Percentiles rank a stretch among this genome's conserved stretches.
phyloP scores from a whole-genome alignment of 2,113 vertebrate genomes.

The Ictidomys tridecemlineatus region DNA sequence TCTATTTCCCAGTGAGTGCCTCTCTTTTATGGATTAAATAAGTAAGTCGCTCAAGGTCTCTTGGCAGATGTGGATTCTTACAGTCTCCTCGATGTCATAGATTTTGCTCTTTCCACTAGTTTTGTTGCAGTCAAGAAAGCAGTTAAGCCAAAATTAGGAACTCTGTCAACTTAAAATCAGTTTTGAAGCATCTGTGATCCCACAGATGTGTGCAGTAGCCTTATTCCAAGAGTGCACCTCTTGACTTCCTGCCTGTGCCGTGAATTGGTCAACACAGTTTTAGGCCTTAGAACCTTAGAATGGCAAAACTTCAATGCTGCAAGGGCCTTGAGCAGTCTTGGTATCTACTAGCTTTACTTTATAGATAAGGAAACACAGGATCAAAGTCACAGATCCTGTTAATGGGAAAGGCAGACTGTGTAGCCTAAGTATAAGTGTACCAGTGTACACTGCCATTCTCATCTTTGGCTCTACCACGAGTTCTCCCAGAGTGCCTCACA shows the following conservation, averaged over 20 bases:
- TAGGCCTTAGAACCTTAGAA: neutral
- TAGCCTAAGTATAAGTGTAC: neutral
- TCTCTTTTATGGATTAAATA: neutral
- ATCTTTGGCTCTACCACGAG: neutral
- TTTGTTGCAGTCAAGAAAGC: neutral
- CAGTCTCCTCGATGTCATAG: neutral
- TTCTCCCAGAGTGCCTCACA: neutral
- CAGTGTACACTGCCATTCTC: neutral
- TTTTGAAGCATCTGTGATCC: neutral
- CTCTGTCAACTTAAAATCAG: neutral
- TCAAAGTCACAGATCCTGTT: neutral
- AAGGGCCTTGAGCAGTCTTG: neutral
- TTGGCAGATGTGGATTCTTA: neutral
- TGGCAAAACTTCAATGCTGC: neutral
- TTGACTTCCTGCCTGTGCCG: neutral
- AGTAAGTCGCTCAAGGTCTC: neutral
- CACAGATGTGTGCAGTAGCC: neutral
- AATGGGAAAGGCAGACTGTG: neutral
- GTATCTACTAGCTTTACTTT: neutral
- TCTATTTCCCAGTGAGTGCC: neutral
- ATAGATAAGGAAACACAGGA: neutral
- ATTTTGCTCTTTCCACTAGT: neutral
- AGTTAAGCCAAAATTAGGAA: slow-evolving; percentile 3
- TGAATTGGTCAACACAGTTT: neutral
- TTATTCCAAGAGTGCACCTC: neutral